phyloP scores from a whole-genome alignment of 2,888 invertebrate species.

The Selenia dentaria region DNA sequence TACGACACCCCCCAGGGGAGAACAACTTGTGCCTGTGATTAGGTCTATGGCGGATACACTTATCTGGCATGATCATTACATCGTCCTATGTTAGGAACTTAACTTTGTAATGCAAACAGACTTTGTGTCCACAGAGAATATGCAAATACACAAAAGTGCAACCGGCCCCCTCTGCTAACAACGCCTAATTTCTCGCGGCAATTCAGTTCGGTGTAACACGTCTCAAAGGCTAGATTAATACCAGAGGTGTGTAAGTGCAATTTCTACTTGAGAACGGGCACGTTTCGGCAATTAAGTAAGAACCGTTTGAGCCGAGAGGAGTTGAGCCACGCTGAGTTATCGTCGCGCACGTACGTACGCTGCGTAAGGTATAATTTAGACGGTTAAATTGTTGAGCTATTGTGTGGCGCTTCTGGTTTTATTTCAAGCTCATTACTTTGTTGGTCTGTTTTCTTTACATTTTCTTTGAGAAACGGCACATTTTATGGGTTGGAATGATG shows the following conservation, averaged over 20 bases:
- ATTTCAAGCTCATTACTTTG: not conserved
- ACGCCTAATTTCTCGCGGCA: not conserved
- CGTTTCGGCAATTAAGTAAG: slow-evolving; percentile 47
- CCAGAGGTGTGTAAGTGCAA: slow-evolving; percentile 30
- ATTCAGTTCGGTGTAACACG: slow-evolving; percentile 23
- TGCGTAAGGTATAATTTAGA: slow-evolving; percentile 23
- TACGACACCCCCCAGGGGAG: no score
- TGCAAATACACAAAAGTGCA: not conserved
- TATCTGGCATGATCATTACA: no score
- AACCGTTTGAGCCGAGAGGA: slow-evolving; percentile 12
- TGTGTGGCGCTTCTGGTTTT: slow-evolving; percentile 11
- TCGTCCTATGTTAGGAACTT: no score
- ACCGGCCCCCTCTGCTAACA: not conserved
- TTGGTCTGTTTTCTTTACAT: not conserved
- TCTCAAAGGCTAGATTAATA: slow-evolving; percentile 27
- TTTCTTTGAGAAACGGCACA: no score
- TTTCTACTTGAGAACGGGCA: slow-evolving; percentile 33
- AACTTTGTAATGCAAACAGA: no score
- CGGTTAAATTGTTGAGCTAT: slow-evolving; percentile 14
- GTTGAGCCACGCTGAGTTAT: slow-evolving; percentile 35
- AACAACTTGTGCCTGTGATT: no score
- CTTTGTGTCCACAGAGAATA: not conserved
- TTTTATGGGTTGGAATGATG: no score
- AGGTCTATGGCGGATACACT: no score
- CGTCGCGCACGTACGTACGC: slow-evolving; percentile 22